A percentile compares a stretch with the other conserved stretches of the same genome.
Conservation (phyloP, 2,113 vertebrate species). For the Aegypius monachus region DNA sequence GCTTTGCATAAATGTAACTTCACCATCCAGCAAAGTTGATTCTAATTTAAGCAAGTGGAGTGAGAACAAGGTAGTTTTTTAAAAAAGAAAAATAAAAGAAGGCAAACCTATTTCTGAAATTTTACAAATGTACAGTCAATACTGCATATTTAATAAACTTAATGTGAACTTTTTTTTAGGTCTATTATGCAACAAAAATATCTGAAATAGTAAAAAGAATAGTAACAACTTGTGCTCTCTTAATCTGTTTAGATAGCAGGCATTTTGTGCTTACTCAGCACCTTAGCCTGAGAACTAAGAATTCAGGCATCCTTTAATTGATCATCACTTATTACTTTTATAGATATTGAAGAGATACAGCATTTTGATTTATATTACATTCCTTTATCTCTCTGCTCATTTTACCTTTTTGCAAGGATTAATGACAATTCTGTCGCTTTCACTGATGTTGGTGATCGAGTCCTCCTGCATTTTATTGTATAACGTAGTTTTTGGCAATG, state of each 20-base stretch:
- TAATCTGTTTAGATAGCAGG: neutral
- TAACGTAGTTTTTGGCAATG: neutral
- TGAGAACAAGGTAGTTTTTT: neutral
- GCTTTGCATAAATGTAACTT: neutral
- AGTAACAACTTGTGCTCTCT: neutral
- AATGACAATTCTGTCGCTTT: conserved; percentile 26
- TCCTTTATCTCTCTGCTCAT: conserved; percentile 39
- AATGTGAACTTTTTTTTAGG: neutral
- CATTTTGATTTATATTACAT: conserved; percentile 37
- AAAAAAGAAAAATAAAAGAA: neutral
- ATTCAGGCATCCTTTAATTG: neutral
- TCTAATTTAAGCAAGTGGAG: neutral
- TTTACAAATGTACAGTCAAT: neutral
- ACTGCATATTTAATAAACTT: neutral
- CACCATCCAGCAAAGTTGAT: neutral
- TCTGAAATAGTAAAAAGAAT: neutral
- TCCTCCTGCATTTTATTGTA: neutral
- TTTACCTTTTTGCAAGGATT: conserved; percentile 31
- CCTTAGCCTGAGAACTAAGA: neutral
- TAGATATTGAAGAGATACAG: neutral
- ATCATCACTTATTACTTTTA: conserved; percentile 1
- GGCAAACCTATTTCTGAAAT: neutral
- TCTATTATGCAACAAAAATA: neutral
- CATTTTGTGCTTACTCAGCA: neutral
- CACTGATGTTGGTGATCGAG: neutral